Base-by-base conservation (phyloP, 2,888 invertebrate genomes). In the Temnothorax ravouxi region DNA sequence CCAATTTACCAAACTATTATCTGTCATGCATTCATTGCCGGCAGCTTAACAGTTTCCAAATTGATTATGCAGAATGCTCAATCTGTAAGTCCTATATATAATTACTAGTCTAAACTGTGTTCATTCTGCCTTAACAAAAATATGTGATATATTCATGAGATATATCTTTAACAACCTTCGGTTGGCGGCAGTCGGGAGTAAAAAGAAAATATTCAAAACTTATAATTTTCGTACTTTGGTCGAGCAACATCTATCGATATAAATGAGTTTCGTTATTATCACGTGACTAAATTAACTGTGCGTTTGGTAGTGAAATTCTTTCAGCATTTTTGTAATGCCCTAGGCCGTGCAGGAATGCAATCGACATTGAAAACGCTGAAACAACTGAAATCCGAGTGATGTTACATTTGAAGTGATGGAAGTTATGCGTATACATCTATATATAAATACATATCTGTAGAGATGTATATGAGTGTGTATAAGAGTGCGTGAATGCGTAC, bases 311-410 rank as follows among this genome's bases (percentile, higher is more conserved):
- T 13, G 8, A 15, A 80, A 72, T 80, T 80, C 18, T n/a, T 72
- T 80, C 34, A 9, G 59, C 18, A 56, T 41, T 69, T 56, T 52
- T 56, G 34, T 25, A 69, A 67, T 15, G 41, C 52, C 41, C 69
- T 41, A 47, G 41, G 69, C 54, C 54, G 29, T 21, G 29, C 71
- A 69, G 54, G 77, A 69, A 77, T 77, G 71, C 54, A 69, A 77
- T 77, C 54, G 77, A 66, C 67, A 52, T 25, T 38, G 38, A 61
- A 61, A 71, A 71, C 52, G 38, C 34, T 50, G 52, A 61, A 67
- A 77, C 71, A 77, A 77, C 54, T 56, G 71, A 77, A 77, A 77
- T 44, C 29, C 77, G 54, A 77, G 77, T 56, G 69, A 69, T 25
- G 76, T 44, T 44, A 29, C 54, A 56, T 44, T 77, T 69, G 54